These are phyloP conservation scores for Dolichomitus sp. DNA, from an alignment of 2,888 invertebrate genomes.

Conservation along the genomic window DNA sequence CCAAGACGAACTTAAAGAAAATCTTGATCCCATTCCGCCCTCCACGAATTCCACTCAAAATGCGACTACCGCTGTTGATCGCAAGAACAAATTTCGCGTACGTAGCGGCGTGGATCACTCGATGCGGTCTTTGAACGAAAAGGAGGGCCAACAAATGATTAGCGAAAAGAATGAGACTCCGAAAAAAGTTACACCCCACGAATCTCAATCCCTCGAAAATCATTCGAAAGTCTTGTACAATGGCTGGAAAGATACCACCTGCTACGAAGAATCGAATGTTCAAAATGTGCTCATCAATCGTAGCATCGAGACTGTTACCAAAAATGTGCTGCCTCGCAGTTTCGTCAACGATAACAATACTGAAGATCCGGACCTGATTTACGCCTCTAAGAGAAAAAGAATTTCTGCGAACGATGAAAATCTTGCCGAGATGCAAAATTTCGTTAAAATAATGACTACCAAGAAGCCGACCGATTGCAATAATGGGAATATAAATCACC, in stretches of 20 bases:
- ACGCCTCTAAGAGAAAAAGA: conserved; percentile 4
- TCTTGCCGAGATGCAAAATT: neutral
- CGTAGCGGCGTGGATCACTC: conserved; percentile 21
- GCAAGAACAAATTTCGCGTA: conserved; percentile 48
- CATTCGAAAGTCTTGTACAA: conserved; percentile 24
- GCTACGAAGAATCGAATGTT: conserved; percentile 4
- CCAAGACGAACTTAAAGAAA: conserved; percentile 78
- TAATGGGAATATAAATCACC: conserved; percentile 20
- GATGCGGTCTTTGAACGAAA: conserved; percentile 50
- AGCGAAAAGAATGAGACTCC: conserved; percentile 1
- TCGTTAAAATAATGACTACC: neutral
- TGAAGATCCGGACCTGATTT: conserved; percentile 4
- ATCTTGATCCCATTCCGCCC: conserved; percentile 74
- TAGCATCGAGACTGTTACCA: neutral
- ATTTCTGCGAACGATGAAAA: neutral
- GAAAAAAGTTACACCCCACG: conserved; percentile 20
- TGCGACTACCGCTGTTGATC: conserved; percentile 50
- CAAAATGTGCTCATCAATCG: neutral
- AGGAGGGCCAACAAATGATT: neutral
- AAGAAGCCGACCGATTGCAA: neutral
- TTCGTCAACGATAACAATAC: neutral
- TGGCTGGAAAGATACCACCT: conserved; percentile 26
- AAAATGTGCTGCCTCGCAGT: neutral
- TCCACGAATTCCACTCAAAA: conserved; percentile 30
- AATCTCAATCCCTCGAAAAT: neutral